Evolutionary conservation across 2,888 invertebrate species (phyloP).

Genomic region (Oligia latruncula): DNA sequence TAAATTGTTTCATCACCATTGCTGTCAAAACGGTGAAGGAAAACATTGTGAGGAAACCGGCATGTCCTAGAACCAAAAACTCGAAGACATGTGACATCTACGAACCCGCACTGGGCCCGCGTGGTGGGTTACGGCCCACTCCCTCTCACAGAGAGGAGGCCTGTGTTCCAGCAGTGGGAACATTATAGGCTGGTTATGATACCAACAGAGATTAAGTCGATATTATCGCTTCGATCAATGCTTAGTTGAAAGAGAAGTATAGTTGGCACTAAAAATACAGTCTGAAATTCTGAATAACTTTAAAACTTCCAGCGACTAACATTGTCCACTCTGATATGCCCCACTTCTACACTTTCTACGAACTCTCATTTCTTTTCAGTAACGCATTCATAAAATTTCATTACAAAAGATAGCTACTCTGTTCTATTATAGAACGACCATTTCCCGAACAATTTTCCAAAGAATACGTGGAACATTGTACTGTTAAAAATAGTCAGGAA

Average conservation of each 20-base stretch:
- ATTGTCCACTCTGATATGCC: slow-evolving; percentile 23
- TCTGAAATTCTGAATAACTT: neutral
- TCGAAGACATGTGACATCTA: too few relatives aligned
- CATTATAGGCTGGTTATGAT: too few relatives aligned
- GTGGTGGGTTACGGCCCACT: too few relatives aligned
- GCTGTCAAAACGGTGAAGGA: too few relatives aligned
- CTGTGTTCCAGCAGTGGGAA: too few relatives aligned
- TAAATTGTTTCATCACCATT: too few relatives aligned
- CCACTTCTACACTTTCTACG: slow-evolving; percentile 31
- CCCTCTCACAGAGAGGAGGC: too few relatives aligned
- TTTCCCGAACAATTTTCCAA: slow-evolving; percentile 41
- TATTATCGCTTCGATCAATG: neutral
- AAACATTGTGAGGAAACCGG: too few relatives aligned
- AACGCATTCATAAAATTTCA: slow-evolving; percentile 61
- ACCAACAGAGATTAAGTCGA: neutral
- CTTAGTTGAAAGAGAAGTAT: neutral
- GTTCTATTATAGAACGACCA: slow-evolving; percentile 43
- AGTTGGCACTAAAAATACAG: neutral
- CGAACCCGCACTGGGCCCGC: too few relatives aligned
- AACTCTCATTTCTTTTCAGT: slow-evolving; percentile 29
- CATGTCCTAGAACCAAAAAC: too few relatives aligned
- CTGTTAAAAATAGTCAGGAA: slow-evolving; percentile 23
- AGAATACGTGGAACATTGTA: slow-evolving; percentile 37
- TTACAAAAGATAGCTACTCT: slow-evolving; percentile 52
- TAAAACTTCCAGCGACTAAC: slow-evolving; percentile 12